Evolutionary conservation across 2,888 invertebrate genomes (phyloP).

Genomic region (Liopterus haemorrhoidalis): DNA sequence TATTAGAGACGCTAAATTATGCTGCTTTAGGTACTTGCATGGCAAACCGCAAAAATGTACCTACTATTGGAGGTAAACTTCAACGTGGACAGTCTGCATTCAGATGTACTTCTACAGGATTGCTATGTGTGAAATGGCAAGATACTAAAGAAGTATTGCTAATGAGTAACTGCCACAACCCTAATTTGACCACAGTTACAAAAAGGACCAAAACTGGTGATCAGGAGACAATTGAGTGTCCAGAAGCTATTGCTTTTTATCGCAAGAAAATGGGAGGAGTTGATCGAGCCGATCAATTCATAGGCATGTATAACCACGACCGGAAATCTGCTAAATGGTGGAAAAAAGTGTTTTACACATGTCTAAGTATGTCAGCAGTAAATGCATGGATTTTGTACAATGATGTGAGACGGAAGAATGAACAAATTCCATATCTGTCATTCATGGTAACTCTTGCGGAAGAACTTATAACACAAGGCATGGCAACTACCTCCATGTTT

Average conservation of each 20-base stretch:
- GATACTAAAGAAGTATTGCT: constrained; percentile 23
- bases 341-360: constrained; percentile 21
- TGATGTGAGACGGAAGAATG: constrained; percentile 13
- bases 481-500: constrained; percentile 13
- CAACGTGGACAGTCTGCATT: constrained; percentile 16
- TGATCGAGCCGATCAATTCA: constrained; percentile 22
- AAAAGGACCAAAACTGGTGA: constrained; percentile 16
- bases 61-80: constrained; percentile 14
- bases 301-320: constrained; percentile 23
- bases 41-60: constrained; percentile 17
- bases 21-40: constrained; percentile 22
- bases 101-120: constrained; percentile 8
- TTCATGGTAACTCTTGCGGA: constrained; percentile 23
- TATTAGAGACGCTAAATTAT: constrained; percentile 18
- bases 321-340: constrained; percentile 22
- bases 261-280: constrained; percentile 23
- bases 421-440: constrained; percentile 13
- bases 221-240: constrained; percentile 16
- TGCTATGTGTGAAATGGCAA: constrained; percentile 15
- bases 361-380: constrained; percentile 13
- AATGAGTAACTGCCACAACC: constrained; percentile 21
- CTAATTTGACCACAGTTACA: constrained; percentile 11
- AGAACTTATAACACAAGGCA: constrained; percentile 21
- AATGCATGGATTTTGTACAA: constrained; percentile 17
- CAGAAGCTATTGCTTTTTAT: constrained; percentile 18